Evolutionary conservation across 2,113 vertebrate species (phyloP).

Genomic region (Scophthalmus maximus): DNA sequence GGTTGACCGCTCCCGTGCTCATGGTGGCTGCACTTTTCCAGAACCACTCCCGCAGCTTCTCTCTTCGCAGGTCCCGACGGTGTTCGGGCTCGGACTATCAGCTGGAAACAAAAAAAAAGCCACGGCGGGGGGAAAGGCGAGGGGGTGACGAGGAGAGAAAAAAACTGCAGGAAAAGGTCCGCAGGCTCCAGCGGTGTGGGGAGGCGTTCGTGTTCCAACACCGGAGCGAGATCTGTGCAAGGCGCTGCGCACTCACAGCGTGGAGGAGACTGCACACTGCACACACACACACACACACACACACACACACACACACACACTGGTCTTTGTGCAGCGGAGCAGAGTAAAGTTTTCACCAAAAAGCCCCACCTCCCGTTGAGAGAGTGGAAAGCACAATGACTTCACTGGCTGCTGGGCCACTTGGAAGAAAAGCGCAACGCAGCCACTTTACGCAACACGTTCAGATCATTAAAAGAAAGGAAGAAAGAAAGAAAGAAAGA

Average conservation of each 20-base stretch:
- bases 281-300: too few relatives aligned
- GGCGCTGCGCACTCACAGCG: conserved; percentile 63
- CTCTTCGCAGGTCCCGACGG: conserved; percentile 58
- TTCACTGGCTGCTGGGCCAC: conserved; percentile 57
- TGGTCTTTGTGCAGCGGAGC: conserved; percentile 70
- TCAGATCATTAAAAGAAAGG: conserved; percentile 1
- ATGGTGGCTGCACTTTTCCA: conserved; percentile 73
- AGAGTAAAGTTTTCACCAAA: conserved; percentile 67
- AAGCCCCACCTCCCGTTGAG: conserved; percentile 82
- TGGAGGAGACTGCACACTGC: conserved; percentile 57
- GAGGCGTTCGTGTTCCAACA: conserved; percentile 46
- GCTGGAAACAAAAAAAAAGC: conserved; percentile 32
- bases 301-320: too few relatives aligned
- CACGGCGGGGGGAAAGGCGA: conserved; percentile 31
- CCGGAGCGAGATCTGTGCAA: conserved; percentile 27
- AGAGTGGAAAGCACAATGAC: conserved; percentile 78
- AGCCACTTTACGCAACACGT: conserved; percentile 4
- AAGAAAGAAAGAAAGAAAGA: background rate
- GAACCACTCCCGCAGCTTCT: conserved; percentile 63
- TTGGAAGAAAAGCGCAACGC: conserved; percentile 44
- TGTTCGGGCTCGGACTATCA: conserved; percentile 48
- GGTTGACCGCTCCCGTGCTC: conserved; percentile 80
- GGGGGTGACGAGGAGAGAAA: conserved; percentile 21
- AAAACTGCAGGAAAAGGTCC: conserved; percentile 18
- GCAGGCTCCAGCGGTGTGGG: conserved; percentile 66